Conservation (phyloP, 2,888 invertebrate species). For the Eubasilissa splendida region DNA sequence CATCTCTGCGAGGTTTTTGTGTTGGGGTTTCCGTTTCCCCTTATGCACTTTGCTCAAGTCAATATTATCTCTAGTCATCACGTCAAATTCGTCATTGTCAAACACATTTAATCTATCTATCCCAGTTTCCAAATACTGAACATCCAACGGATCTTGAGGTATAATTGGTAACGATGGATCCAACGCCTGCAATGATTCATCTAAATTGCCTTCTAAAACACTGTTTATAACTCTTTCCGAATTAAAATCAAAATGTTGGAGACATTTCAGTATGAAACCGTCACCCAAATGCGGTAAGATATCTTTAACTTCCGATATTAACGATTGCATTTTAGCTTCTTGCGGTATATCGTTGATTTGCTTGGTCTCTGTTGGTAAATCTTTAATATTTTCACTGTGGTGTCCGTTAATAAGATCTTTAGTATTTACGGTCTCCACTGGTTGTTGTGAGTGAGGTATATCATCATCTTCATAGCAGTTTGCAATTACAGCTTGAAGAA, state of each 20-base stretch:
- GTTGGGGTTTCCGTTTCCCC: conserved; percentile 77
- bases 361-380: background rate
- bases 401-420: conserved; percentile 59
- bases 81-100: conserved; percentile 84
- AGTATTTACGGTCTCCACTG: conserved; percentile 18
- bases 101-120: conserved; percentile 78
- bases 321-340: conserved; percentile 67
- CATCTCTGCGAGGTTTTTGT: conserved; percentile 74
- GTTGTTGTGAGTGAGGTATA: conserved; percentile 51
- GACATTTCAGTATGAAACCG: conserved; percentile 80
- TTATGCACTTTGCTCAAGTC: conserved; percentile 67
- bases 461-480: conserved; percentile 67
- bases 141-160: conserved; percentile 75
- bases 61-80: conserved; percentile 78
- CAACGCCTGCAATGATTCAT: conserved; percentile 58
- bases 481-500: conserved; percentile 71
- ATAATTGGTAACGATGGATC: conserved; percentile 76
- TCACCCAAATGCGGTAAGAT: conserved; percentile 88
- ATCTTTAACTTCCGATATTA: conserved; percentile 80
- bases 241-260: conserved; percentile 84
- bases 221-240: conserved; percentile 86
- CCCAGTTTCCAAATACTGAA: conserved; percentile 71
- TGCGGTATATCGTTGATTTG: conserved; percentile 65
- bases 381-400: background rate
- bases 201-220: conserved; percentile 81